Percentiles rank a stretch among this genome's conserved stretches.
phyloP scores from a whole-genome alignment of 2,797 vertebrate species.

The Notolabrus celidotus region DNA sequence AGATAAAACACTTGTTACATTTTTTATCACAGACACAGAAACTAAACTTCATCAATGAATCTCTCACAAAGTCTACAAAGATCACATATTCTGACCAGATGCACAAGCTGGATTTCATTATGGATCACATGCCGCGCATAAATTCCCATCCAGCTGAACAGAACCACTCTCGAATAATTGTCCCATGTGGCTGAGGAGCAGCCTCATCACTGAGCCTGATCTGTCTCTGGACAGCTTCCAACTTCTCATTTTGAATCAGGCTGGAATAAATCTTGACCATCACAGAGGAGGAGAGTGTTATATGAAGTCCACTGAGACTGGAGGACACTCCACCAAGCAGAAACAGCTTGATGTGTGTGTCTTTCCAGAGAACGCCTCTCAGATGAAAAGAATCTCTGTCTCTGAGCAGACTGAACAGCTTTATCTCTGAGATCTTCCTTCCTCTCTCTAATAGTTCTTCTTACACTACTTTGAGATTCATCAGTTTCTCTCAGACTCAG shows the following conservation, averaged over 20 bases:
- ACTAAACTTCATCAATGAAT: not conserved
- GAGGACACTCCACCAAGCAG: slow-evolving; percentile 40
- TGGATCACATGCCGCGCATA: slow-evolving; percentile 23
- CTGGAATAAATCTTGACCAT: slow-evolving; percentile 56
- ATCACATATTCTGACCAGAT: slow-evolving; percentile 41
- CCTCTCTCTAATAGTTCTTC: not conserved
- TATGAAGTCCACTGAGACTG: slow-evolving; percentile 42
- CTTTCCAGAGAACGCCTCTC: slow-evolving; percentile 25
- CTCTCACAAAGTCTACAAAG: not conserved
- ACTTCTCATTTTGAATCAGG: slow-evolving; percentile 47
- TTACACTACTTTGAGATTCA: slow-evolving; percentile 3
- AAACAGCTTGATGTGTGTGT: slow-evolving; percentile 17
- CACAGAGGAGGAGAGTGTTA: slow-evolving; percentile 41
- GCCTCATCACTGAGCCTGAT: slow-evolving; percentile 33
- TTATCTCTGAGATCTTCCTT: slow-evolving; percentile 25
- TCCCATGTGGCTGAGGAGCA: slow-evolving; percentile 15
- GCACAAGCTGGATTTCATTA: slow-evolving; percentile 34
- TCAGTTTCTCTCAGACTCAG: not conserved
- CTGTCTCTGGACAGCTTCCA: slow-evolving; percentile 45
- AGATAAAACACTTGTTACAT: slow-evolving; percentile 4
- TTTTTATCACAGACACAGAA: slow-evolving; percentile 12
- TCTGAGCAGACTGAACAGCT: not conserved
- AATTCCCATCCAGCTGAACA: slow-evolving; percentile 10
- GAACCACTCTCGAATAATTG: slow-evolving; percentile 7
- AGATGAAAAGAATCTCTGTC: slow-evolving; percentile 49